Evolutionary conservation across 2,888 invertebrate genomes (phyloP), one percentile per base, ranked within the genome.

Genomic region (Mythimna vitellina): DNA sequence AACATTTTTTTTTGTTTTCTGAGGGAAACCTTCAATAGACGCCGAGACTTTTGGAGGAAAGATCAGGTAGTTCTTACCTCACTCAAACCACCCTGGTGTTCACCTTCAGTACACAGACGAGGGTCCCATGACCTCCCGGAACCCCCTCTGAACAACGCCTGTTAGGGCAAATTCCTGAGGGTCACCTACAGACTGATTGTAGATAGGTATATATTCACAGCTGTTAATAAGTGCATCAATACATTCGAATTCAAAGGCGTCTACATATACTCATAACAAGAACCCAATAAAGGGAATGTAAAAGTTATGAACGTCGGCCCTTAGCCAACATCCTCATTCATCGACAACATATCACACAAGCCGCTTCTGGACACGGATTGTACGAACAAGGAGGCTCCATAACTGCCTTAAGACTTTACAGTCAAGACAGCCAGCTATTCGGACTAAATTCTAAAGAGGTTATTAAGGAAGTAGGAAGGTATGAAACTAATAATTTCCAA

Each of bases 261-360:
- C 14, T 64, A n/a, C 17, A n/a, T 53, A 20, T 53, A n/a, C n/a
- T 75, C 62, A 51, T 69, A 74, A 74, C 32, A 57, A 32, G 14
- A 35, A 56, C 25, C 76, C 54, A 60, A 25, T 70, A 57, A 58
- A 64, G 64, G 80, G 6, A 76, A 80, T 70, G 78, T 70, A 80
- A 80, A 70, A 76, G 76, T 79, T 70, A 76, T 76, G 46, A 70
- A 25, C 67, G 68, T 60, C n/a, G 38, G 56, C 25, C 68, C 80
- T 69, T 74, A 32, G 38, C 58, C 49, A 42, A 29, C 32, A 63
- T 22, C 35, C 14, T 53, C 22, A 58, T 46, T 35, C 53, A 53
- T 51, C 14, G 25, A 29, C 65, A n/a, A 9, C 51, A 32, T 38
- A 61, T 57, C 14, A 22, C 25, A 46, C 46, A 14, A 42, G 29